phyloP scores from a whole-genome alignment of 2,113 vertebrate species.

The Dryoscopus gambensis region DNA sequence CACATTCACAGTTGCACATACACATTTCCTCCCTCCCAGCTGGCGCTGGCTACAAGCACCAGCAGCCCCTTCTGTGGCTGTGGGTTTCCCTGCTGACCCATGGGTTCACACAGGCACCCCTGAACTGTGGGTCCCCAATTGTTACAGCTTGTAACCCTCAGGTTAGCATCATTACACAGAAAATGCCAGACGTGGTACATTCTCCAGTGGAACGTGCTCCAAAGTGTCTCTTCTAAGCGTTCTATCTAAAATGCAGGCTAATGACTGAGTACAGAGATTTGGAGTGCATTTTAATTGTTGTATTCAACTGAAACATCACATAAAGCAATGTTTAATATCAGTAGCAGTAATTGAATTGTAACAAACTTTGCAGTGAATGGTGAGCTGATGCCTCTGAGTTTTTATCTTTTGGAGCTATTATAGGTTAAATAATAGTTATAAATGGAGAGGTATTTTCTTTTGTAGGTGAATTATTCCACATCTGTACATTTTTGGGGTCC shows the following conservation, averaged over 20 bases:
- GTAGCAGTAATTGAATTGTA: neutral
- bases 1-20: fast-evolving
- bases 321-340: neutral
- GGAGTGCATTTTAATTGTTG: neutral
- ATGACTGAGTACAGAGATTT: neutral
- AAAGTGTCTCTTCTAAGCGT: neutral
- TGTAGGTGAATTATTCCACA: neutral
- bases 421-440: neutral
- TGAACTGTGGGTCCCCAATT: neutral
- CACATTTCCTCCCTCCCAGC: neutral
- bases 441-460: neutral
- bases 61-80: neutral
- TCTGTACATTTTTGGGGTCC: neutral
- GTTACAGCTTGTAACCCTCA: no score
- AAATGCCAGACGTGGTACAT: neutral
- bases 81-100: neutral
- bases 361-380: neutral
- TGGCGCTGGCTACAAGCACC: neutral
- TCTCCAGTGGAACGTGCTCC: neutral
- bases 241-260: neutral
- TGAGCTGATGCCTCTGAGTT: neutral
- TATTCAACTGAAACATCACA: neutral
- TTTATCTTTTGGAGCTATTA: neutral
- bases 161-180: neutral
- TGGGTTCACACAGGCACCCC: neutral